A percentile compares a stretch with the other conserved stretches of the same genome.
These are phyloP conservation scores for Cebuella pygmaea DNA, from an alignment of 2,797 vertebrate species.

Conservation along the genomic window DNA sequence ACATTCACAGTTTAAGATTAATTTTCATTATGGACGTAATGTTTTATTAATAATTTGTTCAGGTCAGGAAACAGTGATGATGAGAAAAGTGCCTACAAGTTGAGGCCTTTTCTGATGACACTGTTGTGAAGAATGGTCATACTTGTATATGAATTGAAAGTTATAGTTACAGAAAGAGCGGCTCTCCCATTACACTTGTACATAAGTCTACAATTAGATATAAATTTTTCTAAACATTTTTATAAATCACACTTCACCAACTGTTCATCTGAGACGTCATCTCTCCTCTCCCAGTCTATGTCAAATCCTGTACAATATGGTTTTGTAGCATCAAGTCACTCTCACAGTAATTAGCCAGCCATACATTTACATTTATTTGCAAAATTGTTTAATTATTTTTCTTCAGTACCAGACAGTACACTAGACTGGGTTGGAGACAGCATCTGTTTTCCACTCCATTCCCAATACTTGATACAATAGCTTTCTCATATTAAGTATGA, in stretches of 20 bases:
- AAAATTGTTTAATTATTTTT: background rate
- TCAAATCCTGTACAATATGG: background rate
- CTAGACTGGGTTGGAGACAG: background rate
- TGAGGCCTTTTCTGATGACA: background rate
- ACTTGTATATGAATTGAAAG: background rate
- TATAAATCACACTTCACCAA: background rate
- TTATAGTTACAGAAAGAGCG: background rate
- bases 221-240: background rate
- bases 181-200: background rate
- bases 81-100: background rate
- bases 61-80: background rate
- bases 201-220: background rate
- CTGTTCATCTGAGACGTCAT: background rate
- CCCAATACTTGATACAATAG: background rate
- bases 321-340: background rate
- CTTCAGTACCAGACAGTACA: background rate
- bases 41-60: background rate
- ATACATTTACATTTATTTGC: background rate
- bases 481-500: background rate
- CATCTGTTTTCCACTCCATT: background rate
- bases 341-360: background rate
- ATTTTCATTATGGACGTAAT: background rate
- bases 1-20: background rate
- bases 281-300: background rate
- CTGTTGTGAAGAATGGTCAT: background rate